Evolutionary conservation across 2,888 invertebrate species (phyloP), one percentile per base, ranked within the genome.

Genomic region (Leptinotarsa tumamoca): DNA sequence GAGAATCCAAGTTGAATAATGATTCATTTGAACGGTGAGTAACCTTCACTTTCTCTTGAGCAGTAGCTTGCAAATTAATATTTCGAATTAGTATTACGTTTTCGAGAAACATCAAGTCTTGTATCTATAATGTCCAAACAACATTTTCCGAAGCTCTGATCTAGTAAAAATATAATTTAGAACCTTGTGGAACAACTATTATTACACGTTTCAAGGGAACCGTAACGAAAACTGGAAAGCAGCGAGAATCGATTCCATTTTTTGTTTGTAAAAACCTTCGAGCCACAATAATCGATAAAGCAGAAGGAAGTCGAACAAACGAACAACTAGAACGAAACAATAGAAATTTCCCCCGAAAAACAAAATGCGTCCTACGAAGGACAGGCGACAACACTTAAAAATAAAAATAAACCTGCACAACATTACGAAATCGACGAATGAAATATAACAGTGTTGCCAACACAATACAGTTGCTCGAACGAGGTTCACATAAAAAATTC

Each of bases 381-480:
- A 63, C 63, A 43, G n/a, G 17, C 63, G 63, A 63, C 33, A 63
- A 27, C 58, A 58, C 58, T 58, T 15, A 13, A 43, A 63, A 33
- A 63, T 63, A 43, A 33, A 63, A 63, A 63, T 63, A 43, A 63
- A 63, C 66, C 63, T 66, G 63, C 61, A 49, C 58, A 61, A 49
- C 58, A 61, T 71, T 71, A 71, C 54, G 71, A 71, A 71, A 71
- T 71, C 71, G 63, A 71, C 71, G 50, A 51, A 63, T 63, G 72
- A 76, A 77, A 76, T 76, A 76, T 73, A 74, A n/a, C 52, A 52
- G 52, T 52, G 52, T 52, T 52, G 52, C 52, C 52, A 52, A 43
- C 0, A 5, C 15, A 7, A 17, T 4, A 13, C 4, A 52, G 52
- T 52, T 52, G 52, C 4, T 52, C 17, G 52, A 52, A 2, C 10